phyloP scores from a whole-genome alignment of 2,797 vertebrate genomes.

The Poeciliopsis paucimaculata region DNA sequence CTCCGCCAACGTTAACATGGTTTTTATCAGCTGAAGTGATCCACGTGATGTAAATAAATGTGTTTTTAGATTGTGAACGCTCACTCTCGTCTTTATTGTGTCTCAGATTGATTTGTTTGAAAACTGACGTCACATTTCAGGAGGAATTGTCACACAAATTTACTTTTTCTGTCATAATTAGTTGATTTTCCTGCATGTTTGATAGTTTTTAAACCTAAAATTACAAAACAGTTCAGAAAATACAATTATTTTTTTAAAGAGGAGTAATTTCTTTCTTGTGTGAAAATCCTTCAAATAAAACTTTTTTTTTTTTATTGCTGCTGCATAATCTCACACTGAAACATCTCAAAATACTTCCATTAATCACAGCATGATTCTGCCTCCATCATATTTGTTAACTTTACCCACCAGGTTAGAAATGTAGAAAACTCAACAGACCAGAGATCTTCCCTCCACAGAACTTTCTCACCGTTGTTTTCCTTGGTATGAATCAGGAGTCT shows the following conservation, averaged over 20 bases:
- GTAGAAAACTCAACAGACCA: background rate
- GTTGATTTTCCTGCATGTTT: background rate
- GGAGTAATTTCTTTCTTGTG: background rate
- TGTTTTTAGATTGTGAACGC: constrained; percentile 80
- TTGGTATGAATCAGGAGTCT: background rate
- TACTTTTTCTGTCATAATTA: too few relatives aligned
- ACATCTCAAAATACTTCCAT: background rate
- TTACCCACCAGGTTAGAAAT: background rate
- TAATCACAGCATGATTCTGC: background rate
- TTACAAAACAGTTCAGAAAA: background rate
- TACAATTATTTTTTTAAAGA: background rate
- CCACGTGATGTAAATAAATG: constrained; percentile 82
- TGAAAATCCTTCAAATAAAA: background rate
- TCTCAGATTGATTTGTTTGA: background rate
- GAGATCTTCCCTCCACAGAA: background rate
- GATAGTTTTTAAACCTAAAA: background rate
- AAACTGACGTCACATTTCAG: background rate
- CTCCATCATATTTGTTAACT: background rate
- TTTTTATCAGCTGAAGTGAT: constrained; percentile 81
- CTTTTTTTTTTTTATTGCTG: background rate
- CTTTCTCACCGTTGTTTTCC: background rate
- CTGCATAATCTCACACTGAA: background rate
- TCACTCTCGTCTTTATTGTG: constrained; percentile 21
- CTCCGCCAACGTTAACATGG: constrained; percentile 46
- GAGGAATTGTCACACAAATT: too few relatives aligned